A percentile compares a stretch with the other conserved stretches of the same genome.
Evolutionary conservation across 2,797 vertebrate genomes (phyloP).

Genomic region (Macrochelys suwanniensis): DNA sequence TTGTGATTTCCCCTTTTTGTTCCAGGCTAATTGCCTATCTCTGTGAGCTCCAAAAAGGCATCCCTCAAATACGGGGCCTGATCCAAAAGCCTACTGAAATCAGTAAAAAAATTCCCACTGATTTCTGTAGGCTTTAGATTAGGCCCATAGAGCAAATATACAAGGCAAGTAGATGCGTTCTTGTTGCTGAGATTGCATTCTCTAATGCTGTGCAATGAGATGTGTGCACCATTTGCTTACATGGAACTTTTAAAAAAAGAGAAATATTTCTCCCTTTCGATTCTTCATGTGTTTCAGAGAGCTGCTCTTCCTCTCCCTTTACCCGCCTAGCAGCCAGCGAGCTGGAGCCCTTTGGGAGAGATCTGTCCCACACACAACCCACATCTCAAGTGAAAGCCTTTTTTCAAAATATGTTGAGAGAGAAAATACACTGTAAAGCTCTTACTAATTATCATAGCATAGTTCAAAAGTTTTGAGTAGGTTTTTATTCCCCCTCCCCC

Average conservation of each 20-base stretch:
- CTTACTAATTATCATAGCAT: not conserved
- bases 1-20: not conserved
- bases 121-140: not conserved
- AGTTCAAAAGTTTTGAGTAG: not conserved
- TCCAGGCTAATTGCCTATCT: not conserved
- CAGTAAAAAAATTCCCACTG: not conserved
- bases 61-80: not conserved
- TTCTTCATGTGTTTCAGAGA: not conserved
- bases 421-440: not conserved
- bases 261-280: not conserved
- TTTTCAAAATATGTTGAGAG: not conserved
- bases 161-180: not conserved
- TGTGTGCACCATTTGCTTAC: not conserved
- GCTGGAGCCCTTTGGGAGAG: not conserved
- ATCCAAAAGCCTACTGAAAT: not conserved
- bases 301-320: not conserved
- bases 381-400: not conserved
- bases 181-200: not conserved
- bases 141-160: not conserved
- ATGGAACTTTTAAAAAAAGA: not conserved
- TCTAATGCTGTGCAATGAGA: not conserved
- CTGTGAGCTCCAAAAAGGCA: not conserved
- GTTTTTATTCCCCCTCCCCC: constrained; percentile 40
- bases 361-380: not conserved
- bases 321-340: not conserved